Conservation (phyloP, 2,888 invertebrate species). For the Phytoseiulus persimilis region DNA sequence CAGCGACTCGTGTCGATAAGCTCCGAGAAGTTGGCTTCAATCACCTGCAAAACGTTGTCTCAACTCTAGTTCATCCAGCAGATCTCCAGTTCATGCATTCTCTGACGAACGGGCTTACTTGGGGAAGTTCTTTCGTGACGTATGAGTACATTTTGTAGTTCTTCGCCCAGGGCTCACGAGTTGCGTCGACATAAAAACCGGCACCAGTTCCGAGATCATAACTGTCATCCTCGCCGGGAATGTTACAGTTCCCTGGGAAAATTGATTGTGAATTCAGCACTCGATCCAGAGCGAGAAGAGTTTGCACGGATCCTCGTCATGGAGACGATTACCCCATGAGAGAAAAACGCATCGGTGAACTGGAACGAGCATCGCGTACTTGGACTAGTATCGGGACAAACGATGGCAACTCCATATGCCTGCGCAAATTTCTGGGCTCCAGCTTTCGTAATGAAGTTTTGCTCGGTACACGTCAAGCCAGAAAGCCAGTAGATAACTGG, state of each 20-base stretch:
- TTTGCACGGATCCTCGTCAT: too few relatives aligned
- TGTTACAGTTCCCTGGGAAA: constrained; percentile 65
- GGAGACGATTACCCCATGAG: too few relatives aligned
- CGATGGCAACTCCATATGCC: constrained; percentile 71
- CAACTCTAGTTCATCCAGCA: background rate
- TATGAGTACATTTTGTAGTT: constrained; percentile 94
- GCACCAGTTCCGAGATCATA: constrained; percentile 94
- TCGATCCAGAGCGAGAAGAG: too few relatives aligned
- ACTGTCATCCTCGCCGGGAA: constrained; percentile 79
- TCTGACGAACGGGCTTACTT: constrained; percentile 8
- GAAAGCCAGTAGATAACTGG: constrained; percentile 86
- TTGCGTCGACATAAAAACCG: constrained; percentile 90
- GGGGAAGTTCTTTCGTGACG: constrained; percentile 64
- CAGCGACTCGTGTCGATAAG: background rate
- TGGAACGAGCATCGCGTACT: constrained; percentile 51
- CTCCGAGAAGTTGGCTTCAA: background rate
- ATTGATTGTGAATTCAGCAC: too few relatives aligned
- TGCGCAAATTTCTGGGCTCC: constrained; percentile 88
- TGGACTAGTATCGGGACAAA: constrained; percentile 93
- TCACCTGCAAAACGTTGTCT: background rate
- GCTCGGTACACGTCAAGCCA: constrained; percentile 79
- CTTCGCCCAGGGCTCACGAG: constrained; percentile 77
- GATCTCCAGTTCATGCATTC: background rate
- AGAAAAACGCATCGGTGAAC: too few relatives aligned
- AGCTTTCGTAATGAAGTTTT: constrained; percentile 88